phyloP scores from a whole-genome alignment of 2,113 vertebrate species.

The Scomber scombrus region DNA sequence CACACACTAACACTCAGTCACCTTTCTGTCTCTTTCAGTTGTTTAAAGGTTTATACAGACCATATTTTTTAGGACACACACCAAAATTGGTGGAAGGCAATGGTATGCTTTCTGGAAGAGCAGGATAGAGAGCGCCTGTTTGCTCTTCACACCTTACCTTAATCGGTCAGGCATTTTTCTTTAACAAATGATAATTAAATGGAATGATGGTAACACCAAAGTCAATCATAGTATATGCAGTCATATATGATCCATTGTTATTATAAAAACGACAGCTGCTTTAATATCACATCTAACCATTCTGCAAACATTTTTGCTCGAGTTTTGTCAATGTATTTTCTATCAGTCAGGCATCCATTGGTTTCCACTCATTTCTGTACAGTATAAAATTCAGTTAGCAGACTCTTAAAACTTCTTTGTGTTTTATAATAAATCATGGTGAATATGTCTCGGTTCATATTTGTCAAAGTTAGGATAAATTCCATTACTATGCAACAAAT shows the following conservation, averaged over 20 bases:
- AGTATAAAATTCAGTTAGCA: too few species aligned
- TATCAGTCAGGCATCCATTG: background rate
- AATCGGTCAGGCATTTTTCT: background rate
- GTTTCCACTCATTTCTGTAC: background rate
- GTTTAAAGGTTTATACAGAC: constrained; percentile 34
- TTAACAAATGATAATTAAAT: background rate
- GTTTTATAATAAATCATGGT: too few species aligned
- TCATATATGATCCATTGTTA: too few species aligned
- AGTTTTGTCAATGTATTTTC: too few species aligned
- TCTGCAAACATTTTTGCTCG: too few species aligned
- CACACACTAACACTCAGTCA: constrained; percentile 18
- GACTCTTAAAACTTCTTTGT: too few species aligned
- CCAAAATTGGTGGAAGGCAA: constrained; percentile 29
- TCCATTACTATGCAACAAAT: too few species aligned
- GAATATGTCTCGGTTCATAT: too few species aligned
- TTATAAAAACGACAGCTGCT: too few species aligned
- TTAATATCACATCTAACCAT: too few species aligned
- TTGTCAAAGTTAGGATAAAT: too few species aligned
- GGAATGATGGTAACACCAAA: background rate
- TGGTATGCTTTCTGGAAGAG: constrained; percentile 30
- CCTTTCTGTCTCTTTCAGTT: constrained; percentile 32
- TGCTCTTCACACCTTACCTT: constrained; percentile 9
- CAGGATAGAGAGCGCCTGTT: constrained; percentile 32
- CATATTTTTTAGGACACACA: constrained; percentile 1
- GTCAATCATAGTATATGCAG: too few species aligned